Percentiles rank a stretch among this genome's conserved stretches.
phyloP scores from a whole-genome alignment of 2,888 invertebrate genomes.

The Aethes cnicana region DNA sequence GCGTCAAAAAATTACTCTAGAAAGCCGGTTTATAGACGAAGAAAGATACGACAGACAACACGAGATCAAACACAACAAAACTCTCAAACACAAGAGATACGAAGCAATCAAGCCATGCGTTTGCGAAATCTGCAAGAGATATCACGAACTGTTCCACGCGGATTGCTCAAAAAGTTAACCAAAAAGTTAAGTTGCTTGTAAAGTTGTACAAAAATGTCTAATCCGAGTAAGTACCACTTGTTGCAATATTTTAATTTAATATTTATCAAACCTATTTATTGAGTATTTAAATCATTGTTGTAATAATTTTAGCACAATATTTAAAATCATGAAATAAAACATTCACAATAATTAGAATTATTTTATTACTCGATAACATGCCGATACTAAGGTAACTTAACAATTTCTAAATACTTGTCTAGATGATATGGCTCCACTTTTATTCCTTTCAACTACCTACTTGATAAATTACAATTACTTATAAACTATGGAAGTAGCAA shows the following conservation, averaged over 20 bases:
- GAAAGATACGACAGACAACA: constrained; percentile 31
- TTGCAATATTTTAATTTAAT: constrained; percentile 39
- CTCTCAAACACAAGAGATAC: constrained; percentile 28
- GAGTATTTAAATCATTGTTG: constrained; percentile 39
- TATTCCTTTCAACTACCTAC: constrained; percentile 29
- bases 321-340: constrained; percentile 55
- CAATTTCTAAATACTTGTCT: constrained; percentile 56
- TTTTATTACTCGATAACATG: constrained; percentile 42
- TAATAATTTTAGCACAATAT: constrained; percentile 34
- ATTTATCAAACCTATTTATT: constrained; percentile 36
- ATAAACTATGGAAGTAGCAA: neutral
- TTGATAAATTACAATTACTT: constrained; percentile 24
- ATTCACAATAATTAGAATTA: constrained; percentile 44
- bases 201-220: neutral
- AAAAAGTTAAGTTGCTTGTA: neutral
- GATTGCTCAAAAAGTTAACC: constrained; percentile 1
- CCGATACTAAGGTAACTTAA: constrained; percentile 70
- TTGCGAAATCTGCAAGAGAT: constrained; percentile 69
- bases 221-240: constrained; percentile 31
- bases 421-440: constrained; percentile 76
- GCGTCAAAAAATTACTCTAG: constrained; percentile 51
- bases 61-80: constrained; percentile 18
- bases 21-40: constrained; percentile 61
- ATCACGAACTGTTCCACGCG: constrained; percentile 66
- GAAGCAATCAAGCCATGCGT: constrained; percentile 50